Percentiles rank a stretch among this genome's conserved stretches.
Evolutionary conservation across 2,888 invertebrate genomes (phyloP).

Genomic region (Troglohyphantes excavatus): DNA sequence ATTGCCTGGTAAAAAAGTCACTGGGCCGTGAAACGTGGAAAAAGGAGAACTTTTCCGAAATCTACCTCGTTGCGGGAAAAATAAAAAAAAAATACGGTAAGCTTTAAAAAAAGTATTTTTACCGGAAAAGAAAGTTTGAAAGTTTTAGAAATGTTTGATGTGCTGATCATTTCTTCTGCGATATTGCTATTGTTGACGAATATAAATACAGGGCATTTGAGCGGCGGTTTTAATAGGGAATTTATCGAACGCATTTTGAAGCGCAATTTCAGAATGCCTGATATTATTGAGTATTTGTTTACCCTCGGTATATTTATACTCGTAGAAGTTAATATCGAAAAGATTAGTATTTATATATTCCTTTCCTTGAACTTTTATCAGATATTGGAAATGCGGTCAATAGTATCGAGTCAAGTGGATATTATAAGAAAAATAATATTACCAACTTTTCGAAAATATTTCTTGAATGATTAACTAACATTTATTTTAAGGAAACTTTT

Average conservation of each 20-base stretch:
- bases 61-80: conserved; percentile 43
- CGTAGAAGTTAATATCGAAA: no score
- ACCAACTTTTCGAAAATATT: no score
- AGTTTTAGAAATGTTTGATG: conserved; percentile 69
- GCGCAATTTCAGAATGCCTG: conserved; percentile 23
- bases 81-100: no score
- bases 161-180: neutral
- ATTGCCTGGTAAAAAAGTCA: conserved; percentile 72
- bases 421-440: no score
- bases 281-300: neutral
- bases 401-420: no score
- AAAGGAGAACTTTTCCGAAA: conserved; percentile 31
- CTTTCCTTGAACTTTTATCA: no score
- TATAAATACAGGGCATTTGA: conserved; percentile 24
- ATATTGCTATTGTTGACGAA: conserved; percentile 55
- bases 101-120: conserved; percentile 66
- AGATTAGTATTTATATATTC: no score
- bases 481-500: no score
- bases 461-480: no score
- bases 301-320: no score
- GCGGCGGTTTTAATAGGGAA: conserved; percentile 17
- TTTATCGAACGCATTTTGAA: conserved; percentile 48
- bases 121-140: conserved; percentile 46
- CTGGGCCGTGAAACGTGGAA: conserved; percentile 56
- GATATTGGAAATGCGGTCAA: no score